Conservation (phyloP, 2,113 vertebrate species). For the Daboia siamensis region DNA sequence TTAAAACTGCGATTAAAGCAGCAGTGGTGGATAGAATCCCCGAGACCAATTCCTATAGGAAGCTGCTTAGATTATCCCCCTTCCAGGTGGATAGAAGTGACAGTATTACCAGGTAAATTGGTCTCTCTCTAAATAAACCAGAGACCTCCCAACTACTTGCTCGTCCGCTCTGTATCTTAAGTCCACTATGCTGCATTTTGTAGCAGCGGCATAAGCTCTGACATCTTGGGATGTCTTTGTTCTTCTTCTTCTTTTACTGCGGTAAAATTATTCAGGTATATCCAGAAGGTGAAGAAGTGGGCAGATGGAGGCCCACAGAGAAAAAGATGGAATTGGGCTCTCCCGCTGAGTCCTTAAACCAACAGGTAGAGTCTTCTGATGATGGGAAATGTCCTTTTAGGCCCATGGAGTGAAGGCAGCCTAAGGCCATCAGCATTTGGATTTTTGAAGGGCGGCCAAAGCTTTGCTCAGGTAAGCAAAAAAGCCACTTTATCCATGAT, state of each 20-base stretch:
- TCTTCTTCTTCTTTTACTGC: neutral
- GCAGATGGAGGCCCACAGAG: neutral
- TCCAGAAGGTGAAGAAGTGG: neutral
- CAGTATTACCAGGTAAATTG: neutral
- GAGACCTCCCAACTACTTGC: neutral
- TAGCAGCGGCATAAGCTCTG: neutral
- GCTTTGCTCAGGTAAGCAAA: neutral
- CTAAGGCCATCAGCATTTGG: neutral
- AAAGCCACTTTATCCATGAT: neutral
- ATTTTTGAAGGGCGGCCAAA: slow-evolving; percentile 15
- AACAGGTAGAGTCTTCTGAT: neutral
- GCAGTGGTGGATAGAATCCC: slow-evolving; percentile 15
- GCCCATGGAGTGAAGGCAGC: neutral
- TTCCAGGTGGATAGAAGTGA: neutral
- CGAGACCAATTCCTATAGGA: neutral
- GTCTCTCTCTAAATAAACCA: neutral
- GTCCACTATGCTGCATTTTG: neutral
- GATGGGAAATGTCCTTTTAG: neutral
- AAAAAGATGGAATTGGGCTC: neutral
- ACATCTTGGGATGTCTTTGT: neutral
- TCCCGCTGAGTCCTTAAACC: neutral
- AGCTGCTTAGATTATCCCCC: neutral
- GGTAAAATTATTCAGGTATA: neutral
- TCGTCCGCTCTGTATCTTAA: neutral
- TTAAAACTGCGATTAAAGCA: slow-evolving; percentile 44